Conservation (phyloP, 2,113 vertebrate genomes). For the Seriola quinqueradiata region DNA sequence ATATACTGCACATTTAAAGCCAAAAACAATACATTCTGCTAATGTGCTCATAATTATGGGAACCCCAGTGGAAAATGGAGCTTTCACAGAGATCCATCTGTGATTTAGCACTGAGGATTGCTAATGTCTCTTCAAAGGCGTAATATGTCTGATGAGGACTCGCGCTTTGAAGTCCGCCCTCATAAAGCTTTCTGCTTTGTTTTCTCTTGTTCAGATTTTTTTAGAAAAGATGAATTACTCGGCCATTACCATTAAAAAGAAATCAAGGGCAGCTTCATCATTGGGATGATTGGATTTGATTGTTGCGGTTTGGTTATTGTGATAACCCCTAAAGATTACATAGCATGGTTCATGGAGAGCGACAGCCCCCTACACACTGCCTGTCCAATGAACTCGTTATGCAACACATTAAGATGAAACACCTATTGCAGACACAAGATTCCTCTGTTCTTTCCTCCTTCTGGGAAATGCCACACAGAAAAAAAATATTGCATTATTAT, state of each 20-base stretch:
- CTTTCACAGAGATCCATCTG: conserved; percentile 59
- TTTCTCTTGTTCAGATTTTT: conserved; percentile 67
- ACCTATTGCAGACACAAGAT: not conserved
- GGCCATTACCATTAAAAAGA: conserved; percentile 57
- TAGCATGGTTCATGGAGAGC: conserved; percentile 14
- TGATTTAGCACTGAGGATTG: conserved; percentile 63
- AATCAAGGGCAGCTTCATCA: conserved; percentile 38
- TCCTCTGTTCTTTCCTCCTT: conserved; percentile 3
- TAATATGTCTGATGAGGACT: conserved; percentile 67
- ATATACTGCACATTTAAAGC: conserved; percentile 42
- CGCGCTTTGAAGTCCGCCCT: conserved; percentile 72
- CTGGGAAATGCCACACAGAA: conserved; percentile 1
- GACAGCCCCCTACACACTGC: not conserved
- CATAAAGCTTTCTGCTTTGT: conserved; percentile 57
- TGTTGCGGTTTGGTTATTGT: conserved; percentile 42
- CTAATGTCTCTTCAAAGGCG: conserved; percentile 67
- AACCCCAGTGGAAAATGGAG: conserved; percentile 29
- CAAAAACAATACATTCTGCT: conserved; percentile 51
- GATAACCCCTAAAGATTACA: conserved; percentile 29
- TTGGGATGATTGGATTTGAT: conserved; percentile 49
- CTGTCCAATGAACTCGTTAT: not conserved
- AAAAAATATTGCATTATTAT: not conserved
- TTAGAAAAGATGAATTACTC: conserved; percentile 58
- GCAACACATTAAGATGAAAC: conserved; percentile 36
- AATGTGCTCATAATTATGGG: conserved; percentile 60